A percentile compares a stretch with the other conserved stretches of the same genome.
Evolutionary conservation across 2,113 vertebrate genomes (phyloP).

Genomic region (Corvus hawaiiensis): DNA sequence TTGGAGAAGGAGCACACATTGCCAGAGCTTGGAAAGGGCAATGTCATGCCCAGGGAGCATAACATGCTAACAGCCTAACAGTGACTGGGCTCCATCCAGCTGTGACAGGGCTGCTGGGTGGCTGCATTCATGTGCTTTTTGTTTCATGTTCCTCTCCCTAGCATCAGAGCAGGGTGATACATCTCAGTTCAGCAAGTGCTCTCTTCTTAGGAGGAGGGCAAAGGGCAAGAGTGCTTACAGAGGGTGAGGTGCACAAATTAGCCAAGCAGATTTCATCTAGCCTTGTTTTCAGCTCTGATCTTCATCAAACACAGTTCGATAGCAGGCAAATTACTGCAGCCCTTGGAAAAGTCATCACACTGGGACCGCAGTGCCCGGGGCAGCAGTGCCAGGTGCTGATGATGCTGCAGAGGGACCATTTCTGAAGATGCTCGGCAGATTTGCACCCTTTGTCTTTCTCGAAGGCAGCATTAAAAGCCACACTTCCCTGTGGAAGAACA

Average conservation of each 20-base stretch:
- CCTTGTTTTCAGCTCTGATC: background rate
- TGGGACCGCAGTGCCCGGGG: rapidly evolving
- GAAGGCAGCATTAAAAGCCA: background rate
- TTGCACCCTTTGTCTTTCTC: background rate
- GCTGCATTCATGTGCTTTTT: background rate
- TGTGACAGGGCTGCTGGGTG: background rate
- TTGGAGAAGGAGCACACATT: background rate
- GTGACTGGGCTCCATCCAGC: background rate
- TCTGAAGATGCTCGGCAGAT: background rate
- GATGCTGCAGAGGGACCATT: background rate
- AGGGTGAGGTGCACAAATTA: background rate
- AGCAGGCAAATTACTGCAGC: background rate
- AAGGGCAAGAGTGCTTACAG: background rate
- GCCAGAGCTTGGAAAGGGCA: background rate
- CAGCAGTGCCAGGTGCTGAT: background rate
- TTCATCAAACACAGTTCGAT: background rate
- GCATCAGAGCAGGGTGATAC: background rate
- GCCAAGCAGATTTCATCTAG: background rate
- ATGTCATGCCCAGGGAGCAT: background rate
- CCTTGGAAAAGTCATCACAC: background rate
- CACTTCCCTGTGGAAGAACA: background rate
- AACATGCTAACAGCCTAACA: background rate
- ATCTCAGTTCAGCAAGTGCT: background rate
- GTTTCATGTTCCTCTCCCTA: background rate
- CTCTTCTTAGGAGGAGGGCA: background rate